Base-by-base conservation (phyloP, 1,140 invertebrate genomes). In the Cydia strobilella region DNA sequence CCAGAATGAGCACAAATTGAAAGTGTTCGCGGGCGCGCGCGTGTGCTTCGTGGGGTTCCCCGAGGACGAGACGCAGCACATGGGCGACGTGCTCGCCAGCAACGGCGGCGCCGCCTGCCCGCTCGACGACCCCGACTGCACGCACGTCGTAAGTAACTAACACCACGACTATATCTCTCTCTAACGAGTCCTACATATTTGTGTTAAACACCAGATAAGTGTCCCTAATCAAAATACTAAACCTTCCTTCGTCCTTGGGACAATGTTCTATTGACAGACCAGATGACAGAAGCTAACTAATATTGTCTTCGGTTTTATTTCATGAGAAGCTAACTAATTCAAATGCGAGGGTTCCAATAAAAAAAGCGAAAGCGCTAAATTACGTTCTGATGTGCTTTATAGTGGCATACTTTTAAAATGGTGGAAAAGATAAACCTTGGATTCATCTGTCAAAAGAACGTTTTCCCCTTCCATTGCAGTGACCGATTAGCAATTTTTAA, bases 31-130 rank as follows among this genome's bases (percentile, higher is more conserved):
- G 86, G 97, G 97, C 1, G 96, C 97, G 25, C 95, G 94, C 82
- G 95, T 99, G 23, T 97, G 96, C 90, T 99, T 99, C 87, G 94
- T 96, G 82, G 98, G 98, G 4, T 99, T 99, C 92, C 94, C 96
- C 1, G 95, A 96, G 72, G 97, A 97, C 79, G 98, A 99, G 88
- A 95, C 96, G 84, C 95, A 95, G 83, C 97, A 99, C 86, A 99
- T 99, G 98, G 95, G 95, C 62, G 97, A 98, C 86, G 95, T 98
- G 54, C 94, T 98, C 45, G 93, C 96, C 77, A 95, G 96, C 84
- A 98, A 98, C 92, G 97, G 97, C 75, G 98, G 98, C 69, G 94
- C 94, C 79, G 93, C 95, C 65, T 96, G 96, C 63, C 93, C 95
- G 75, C 90, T 96, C 62, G 96, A 97, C 77, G 97, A 98, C 94